These are phyloP conservation scores for Tamias sibiricus DNA, from an alignment of 2,113 vertebrate species.

Conservation along the genomic window DNA sequence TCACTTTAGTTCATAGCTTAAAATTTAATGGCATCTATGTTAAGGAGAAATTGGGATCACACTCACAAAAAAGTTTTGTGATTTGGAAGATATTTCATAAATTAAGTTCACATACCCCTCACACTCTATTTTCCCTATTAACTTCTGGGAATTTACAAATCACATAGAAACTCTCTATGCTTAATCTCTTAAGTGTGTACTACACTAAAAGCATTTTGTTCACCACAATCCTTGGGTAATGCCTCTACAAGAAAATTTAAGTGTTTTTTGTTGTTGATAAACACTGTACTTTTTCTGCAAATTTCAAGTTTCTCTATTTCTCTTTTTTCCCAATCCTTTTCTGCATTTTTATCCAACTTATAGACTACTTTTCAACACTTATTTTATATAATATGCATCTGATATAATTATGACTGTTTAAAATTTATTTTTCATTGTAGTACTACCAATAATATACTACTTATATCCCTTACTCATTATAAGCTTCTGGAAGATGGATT, in stretches of 20 bases:
- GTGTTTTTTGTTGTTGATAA: neutral
- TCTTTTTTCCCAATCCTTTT: neutral
- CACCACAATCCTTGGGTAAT: neutral
- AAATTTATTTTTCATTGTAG: neutral
- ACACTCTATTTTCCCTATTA: slow-evolving; percentile 2
- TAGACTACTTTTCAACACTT: neutral
- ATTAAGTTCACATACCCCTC: neutral
- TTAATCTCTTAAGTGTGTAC: neutral
- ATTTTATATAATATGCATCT: neutral
- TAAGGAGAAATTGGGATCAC: neutral
- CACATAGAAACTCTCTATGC: neutral
- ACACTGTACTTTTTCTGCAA: neutral
- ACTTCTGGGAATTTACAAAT: neutral
- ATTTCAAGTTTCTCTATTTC: neutral
- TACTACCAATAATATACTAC: neutral
- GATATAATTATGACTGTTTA: neutral
- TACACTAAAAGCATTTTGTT: neutral
- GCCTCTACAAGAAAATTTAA: neutral
- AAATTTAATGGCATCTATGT: neutral
- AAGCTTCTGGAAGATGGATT: neutral
- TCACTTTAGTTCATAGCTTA: neutral
- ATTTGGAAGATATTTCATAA: neutral
- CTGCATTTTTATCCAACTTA: neutral
- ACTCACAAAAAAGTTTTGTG: neutral
- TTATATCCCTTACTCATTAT: neutral